Evolutionary conservation across 2,888 invertebrate genomes (phyloP).

Genomic region (Ectemnius cavifrons): DNA sequence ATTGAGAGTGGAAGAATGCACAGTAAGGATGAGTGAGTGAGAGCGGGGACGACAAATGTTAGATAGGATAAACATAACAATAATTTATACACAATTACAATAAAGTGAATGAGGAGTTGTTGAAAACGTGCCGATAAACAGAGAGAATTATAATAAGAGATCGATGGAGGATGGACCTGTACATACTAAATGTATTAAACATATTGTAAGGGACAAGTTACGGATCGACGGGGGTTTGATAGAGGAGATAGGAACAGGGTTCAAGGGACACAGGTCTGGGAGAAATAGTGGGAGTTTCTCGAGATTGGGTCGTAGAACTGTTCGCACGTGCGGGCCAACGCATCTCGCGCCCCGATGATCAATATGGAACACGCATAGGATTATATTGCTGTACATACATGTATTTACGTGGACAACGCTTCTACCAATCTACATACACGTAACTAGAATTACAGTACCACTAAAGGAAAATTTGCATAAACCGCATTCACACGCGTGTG

Average conservation of each 20-base stretch:
- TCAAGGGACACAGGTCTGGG: too few species aligned
- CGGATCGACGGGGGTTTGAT: slow-evolving; percentile 2
- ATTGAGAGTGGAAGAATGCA: too few species aligned
- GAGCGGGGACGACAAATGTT: slow-evolving; percentile 21
- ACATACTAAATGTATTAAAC: slow-evolving; percentile 58
- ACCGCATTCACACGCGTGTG: slow-evolving; percentile 42
- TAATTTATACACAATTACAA: slow-evolving; percentile 63
- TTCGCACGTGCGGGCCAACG: slow-evolving; percentile 34
- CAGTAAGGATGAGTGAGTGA: too few species aligned
- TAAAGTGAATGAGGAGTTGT: slow-evolving; percentile 40
- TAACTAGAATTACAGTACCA: slow-evolving; percentile 65
- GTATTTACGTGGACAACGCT: slow-evolving; percentile 55
- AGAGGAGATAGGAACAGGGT: too few species aligned
- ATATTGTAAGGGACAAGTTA: slow-evolving; percentile 45
- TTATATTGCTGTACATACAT: slow-evolving; percentile 63
- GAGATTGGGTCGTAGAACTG: too few species aligned
- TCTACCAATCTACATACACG: slow-evolving; percentile 66
- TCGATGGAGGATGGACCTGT: slow-evolving; percentile 54
- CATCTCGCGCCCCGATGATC: slow-evolving; percentile 21
- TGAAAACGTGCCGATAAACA: slow-evolving; percentile 66
- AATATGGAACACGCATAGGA: slow-evolving; percentile 54
- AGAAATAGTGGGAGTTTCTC: background rate
- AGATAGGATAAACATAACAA: slow-evolving; percentile 54
- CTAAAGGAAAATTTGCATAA: slow-evolving; percentile 54
- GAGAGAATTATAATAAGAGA: slow-evolving; percentile 47